Evolutionary conservation across 2,113 vertebrate genomes (phyloP).

Genomic region (Xiphorhynchus elegans): DNA sequence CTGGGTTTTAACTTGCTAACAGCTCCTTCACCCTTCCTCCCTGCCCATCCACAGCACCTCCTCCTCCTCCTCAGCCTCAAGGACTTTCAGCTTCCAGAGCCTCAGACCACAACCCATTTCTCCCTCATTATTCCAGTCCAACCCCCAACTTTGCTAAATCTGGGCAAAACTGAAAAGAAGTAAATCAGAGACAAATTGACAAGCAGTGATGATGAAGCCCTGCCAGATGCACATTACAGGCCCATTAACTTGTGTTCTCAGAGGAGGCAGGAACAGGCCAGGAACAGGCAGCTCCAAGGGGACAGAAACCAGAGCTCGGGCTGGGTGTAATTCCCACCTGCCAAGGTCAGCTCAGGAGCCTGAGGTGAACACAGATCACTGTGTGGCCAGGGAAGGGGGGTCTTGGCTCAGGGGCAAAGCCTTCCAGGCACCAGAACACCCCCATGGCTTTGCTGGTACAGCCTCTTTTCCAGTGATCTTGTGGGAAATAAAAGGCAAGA

Average conservation of each 20-base stretch:
- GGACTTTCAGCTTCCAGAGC: background rate
- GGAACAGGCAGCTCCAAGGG: background rate
- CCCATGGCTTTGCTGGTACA: rapidly evolving
- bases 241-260: background rate
- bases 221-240: background rate
- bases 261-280: background rate
- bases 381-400: background rate
- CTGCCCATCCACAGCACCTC: background rate
- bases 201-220: background rate
- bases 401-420: background rate
- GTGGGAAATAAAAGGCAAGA: background rate
- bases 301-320: no score
- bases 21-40: background rate
- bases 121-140: background rate
- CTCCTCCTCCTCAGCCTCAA: background rate
- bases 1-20: background rate
- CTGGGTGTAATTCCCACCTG: background rate
- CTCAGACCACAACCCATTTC: background rate
- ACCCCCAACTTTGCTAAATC: background rate
- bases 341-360: background rate
- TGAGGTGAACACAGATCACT: background rate
- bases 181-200: background rate
- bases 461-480: background rate
- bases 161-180: background rate
- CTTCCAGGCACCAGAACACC: background rate